A percentile compares a stretch with the other conserved stretches of the same genome.
Conservation (phyloP, 1,140 invertebrate species). For the Solenopsis fugax region DNA sequence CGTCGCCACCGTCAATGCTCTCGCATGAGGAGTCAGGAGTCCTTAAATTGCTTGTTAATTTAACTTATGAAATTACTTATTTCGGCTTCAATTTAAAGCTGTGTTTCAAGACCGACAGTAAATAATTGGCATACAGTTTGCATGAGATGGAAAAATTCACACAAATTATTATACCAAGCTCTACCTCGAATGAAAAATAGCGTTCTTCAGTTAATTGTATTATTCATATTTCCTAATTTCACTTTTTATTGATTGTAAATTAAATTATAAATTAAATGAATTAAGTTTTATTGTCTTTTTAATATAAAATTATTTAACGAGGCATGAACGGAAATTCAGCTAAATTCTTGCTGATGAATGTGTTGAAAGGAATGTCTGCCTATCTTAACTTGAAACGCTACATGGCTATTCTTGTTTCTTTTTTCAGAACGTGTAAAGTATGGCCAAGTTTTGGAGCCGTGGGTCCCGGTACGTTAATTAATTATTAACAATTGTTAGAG, state of each 20-base stretch:
- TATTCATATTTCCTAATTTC: too few species aligned
- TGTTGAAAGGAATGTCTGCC: background rate
- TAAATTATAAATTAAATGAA: background rate
- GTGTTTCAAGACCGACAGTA: too few species aligned
- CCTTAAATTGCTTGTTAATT: too few species aligned
- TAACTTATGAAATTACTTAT: too few species aligned
- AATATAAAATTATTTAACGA: background rate
- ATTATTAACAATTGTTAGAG: slow-evolving; percentile 51
- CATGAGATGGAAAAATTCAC: too few species aligned
- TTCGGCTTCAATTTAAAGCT: too few species aligned
- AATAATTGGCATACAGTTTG: too few species aligned
- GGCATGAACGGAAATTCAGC: background rate
- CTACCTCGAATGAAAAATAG: too few species aligned
- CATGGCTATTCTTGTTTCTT: slow-evolving; percentile 67
- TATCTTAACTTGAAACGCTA: slow-evolving; percentile 21
- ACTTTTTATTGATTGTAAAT: background rate
- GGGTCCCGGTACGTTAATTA: slow-evolving; percentile 89
- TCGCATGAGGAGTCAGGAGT: too few species aligned
- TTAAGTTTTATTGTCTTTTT: background rate
- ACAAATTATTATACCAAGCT: too few species aligned
- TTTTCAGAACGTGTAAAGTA: slow-evolving; percentile 89
- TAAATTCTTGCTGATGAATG: background rate
- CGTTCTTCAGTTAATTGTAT: too few species aligned
- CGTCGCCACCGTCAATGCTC: too few species aligned
- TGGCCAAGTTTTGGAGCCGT: slow-evolving; percentile 88